Percentiles rank a stretch among this genome's conserved stretches.
Conservation (phyloP, 2,797 vertebrate genomes). For the Mareca strepera region DNA sequence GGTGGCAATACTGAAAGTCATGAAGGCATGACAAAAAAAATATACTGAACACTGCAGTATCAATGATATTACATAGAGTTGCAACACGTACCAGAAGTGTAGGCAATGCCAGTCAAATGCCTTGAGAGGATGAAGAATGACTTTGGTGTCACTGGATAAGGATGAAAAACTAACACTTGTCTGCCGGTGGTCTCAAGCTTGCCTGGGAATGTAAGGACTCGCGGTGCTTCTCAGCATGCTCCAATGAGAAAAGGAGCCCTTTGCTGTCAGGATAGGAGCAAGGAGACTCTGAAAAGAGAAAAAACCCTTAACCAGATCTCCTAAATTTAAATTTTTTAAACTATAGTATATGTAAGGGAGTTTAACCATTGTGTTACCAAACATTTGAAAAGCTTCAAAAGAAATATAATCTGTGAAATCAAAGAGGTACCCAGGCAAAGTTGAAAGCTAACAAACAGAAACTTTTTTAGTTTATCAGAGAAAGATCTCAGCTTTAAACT, state of each 20-base stretch:
- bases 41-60: neutral
- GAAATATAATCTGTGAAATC: neutral
- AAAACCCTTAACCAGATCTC: neutral
- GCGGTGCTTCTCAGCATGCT: neutral
- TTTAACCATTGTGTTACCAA: neutral
- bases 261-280: neutral
- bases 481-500: neutral
- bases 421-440: neutral
- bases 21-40: neutral
- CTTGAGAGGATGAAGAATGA: neutral
- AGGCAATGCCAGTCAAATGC: neutral
- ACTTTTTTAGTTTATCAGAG: neutral
- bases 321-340: neutral
- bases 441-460: neutral
- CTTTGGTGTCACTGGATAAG: neutral
- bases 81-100: neutral
- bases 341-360: accelerated
- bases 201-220: neutral
- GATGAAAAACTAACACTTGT: neutral
- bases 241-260: neutral
- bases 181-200: neutral
- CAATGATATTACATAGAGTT: neutral
- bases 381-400: neutral
- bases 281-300: neutral
- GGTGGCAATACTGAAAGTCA: neutral